These are phyloP conservation scores for Leuciscus idus DNA, from an alignment of 2,113 vertebrate species.

Conservation along the genomic window DNA sequence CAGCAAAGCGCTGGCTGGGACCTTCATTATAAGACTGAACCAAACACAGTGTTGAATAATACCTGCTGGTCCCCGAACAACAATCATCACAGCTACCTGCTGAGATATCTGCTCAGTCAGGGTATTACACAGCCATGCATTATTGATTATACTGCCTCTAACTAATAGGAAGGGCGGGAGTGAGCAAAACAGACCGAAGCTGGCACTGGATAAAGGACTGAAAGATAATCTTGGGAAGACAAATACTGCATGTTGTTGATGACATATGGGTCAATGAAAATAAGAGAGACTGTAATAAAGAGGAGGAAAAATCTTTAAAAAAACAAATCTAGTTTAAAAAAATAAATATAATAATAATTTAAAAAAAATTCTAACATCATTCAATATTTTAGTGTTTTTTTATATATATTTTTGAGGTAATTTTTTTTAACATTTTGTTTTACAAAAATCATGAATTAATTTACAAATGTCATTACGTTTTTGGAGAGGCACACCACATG, in stretches of 20 bases:
- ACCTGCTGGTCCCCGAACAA: conserved; percentile 10
- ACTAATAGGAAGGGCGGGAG: conserved; percentile 33
- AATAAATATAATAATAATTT: too few species aligned
- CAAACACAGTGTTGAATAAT: neutral
- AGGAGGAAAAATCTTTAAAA: neutral
- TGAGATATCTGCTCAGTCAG: conserved; percentile 28
- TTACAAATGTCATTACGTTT: too few species aligned
- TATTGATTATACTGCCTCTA: conserved; percentile 56
- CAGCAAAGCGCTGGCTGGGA: neutral
- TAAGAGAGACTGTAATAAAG: neutral
- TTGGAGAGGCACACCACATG: too few species aligned
- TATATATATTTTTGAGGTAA: too few species aligned
- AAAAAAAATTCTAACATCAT: too few species aligned
- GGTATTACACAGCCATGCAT: conserved; percentile 50
- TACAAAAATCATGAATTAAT: too few species aligned
- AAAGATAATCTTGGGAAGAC: conserved; percentile 3
- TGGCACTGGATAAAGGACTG: conserved; percentile 42
- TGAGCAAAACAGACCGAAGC: conserved; percentile 18
- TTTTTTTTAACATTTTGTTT: too few species aligned
- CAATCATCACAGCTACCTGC: conserved; percentile 23
- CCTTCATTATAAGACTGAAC: conserved; percentile 18
- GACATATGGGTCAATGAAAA: neutral
- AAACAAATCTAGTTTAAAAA: too few species aligned
- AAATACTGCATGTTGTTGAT: neutral
- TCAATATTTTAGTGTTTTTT: too few species aligned